Evolutionary conservation across 2,797 vertebrate species (phyloP), one percentile per base, ranked within the genome.

Genomic region (Poecilia picta): DNA sequence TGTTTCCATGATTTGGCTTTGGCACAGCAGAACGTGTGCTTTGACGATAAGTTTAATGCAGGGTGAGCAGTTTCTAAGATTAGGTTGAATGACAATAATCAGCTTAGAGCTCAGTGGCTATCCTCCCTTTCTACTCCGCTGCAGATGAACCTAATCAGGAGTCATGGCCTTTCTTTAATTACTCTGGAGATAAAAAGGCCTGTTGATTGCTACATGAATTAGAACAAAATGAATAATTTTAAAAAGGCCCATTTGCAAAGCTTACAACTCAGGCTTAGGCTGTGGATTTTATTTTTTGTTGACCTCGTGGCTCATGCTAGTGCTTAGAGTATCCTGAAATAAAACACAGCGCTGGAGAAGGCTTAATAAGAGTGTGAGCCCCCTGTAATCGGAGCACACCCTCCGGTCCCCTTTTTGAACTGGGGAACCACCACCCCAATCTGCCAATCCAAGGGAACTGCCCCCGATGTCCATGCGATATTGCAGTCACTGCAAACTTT

Each of bases 91-190:
- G 78, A 53, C 86, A 91, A 85, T 82, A 78, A 89, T 84, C 83
- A 83, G 77, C 77, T 85, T 18, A 33, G 68, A 83, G 74, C 78
- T 71, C 51, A 20, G 79, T 8, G 82, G 73, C 79, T 87, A 84
- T 88, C 85, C 88, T 79, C 84, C 89, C 81, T 85, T 74, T 85
- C 90, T 84, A 83, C 72, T 84, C 85, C 43, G 75, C 89, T 90
- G 81, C 76, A 89, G 76, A 76, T 90, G 66, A 92, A 91, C 75
- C 82, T 86, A 86, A 91, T 93, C 85, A 91, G 84, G 55, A 76
- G 77, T 78, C 31, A 1, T 75, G 78, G 75, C 73, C 33, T 81
- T 84, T 77, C 64, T 80, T 88, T 90, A 90, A 92, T 90, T 88
- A 91, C 80, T 81, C 25, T 39, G 70, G 39, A 78, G 87, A 8